Base-by-base conservation (phyloP, 2,888 invertebrate species). In the Diogma glabrata region DNA sequence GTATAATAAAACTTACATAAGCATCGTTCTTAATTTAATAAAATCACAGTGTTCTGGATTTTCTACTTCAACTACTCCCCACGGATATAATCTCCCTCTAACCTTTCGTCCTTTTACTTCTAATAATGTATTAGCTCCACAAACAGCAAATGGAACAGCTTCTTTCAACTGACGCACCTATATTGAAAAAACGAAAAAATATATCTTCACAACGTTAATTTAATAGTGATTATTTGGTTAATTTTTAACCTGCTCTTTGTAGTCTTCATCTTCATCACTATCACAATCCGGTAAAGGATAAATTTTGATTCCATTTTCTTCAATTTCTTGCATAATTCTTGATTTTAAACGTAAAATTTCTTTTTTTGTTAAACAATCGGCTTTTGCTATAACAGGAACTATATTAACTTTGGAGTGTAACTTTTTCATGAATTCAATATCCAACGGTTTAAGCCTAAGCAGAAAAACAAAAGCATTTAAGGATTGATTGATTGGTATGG, bases 11-110 rank as follows among this genome's bases (percentile, higher is more conserved):
- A 67, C 75, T 74, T 60, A 87, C 88, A 95, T 93, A 33, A 96
- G 78, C 94, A 96, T 94, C 10, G 94, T 93, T 59, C 96, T 75
- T 54, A 97, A 78, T 69, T 95, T 96, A 63, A 95, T 93, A 67
- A 96, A 97, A 75, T 97, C 96, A 73, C 95, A 95, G 67, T 96
- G 96, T 45, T 95, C 94, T 0, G 95, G 93, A 76, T 96, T 96
- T 71, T 97, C 96, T 10, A 96, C 94, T 72, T 96, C 96, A 8
- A 96, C 94, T 2, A 96, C 94, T 33, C 96, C 96, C 96, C 96
- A 97, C 0, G 96, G 95, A 75, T 96, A 97, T 53, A 92, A 78
- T 2, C 96, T 81, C 22, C 96, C 97, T 52, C 95, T 78, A 54
- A 96, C 93, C 70, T 91, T 88, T 50, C 87, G 79, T 43, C 94